Evolutionary conservation across 2,888 invertebrate species (phyloP).

Genomic region (Amiota mariae): DNA sequence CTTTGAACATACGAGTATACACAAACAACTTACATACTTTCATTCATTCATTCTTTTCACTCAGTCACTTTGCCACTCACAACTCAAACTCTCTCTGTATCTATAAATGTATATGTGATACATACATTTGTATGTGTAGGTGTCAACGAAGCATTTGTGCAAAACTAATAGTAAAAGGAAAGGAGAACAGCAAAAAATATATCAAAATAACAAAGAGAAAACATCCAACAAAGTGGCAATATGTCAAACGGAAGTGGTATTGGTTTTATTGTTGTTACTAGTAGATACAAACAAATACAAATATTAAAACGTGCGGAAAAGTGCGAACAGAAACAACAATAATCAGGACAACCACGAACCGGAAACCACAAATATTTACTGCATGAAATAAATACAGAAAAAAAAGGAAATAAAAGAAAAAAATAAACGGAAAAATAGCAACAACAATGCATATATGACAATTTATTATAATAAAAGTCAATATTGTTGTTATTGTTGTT

Average conservation of each 20-base stretch:
- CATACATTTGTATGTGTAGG: constrained; percentile 10
- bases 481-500: constrained; percentile 19
- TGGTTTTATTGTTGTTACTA: constrained; percentile 13
- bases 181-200: constrained; percentile 15
- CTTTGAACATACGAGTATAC: neutral
- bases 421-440: neutral
- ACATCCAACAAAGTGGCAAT: constrained; percentile 3
- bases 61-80: too few relatives aligned
- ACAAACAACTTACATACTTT: neutral
- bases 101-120: neutral
- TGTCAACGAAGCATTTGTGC: constrained; percentile 17
- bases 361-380: constrained; percentile 66
- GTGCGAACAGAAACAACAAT: neutral
- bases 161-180: constrained; percentile 3
- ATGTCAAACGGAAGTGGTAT: constrained; percentile 25
- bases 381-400: constrained; percentile 37
- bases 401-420: constrained; percentile 4
- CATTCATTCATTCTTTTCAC: too few relatives aligned
- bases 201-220: too few relatives aligned
- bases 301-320: constrained; percentile 13
- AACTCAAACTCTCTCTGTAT: too few relatives aligned
- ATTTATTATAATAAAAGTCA: neutral
- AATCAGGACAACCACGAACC: constrained; percentile 53
- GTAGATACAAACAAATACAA: constrained; percentile 12
- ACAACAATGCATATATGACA: neutral